Percentiles rank a stretch among this genome's conserved stretches.
Conservation (phyloP, 2,113 vertebrate species). For the Urocitellus parryii region DNA sequence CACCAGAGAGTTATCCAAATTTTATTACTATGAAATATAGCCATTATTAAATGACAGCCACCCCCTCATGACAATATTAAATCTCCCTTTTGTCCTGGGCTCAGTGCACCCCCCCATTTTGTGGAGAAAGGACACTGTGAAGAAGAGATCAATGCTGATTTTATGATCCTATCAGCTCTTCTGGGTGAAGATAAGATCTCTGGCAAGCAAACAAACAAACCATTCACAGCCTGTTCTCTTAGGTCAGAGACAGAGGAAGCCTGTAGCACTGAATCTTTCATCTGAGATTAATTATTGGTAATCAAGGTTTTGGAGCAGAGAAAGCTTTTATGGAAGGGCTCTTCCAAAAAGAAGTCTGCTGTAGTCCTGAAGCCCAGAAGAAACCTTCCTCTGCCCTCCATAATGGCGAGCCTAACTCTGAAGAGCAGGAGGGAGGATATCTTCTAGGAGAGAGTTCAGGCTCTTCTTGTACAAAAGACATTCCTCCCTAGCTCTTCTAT, state of each 20-base stretch:
- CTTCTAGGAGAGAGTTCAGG: background rate
- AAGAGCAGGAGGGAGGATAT: background rate
- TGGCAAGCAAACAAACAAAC: conserved; percentile 66
- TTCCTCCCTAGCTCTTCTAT: background rate
- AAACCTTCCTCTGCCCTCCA: background rate
- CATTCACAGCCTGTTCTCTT: conserved; percentile 25
- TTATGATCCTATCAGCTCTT: conserved; percentile 20
- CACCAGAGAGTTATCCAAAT: background rate
- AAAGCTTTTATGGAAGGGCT: background rate
- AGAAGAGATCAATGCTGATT: background rate
- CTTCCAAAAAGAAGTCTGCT: background rate
- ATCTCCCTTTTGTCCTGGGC: background rate
- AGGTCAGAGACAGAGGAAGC: conserved; percentile 62
- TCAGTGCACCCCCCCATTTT: background rate
- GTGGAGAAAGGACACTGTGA: background rate
- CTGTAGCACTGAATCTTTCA: conserved; percentile 21
- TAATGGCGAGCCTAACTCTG: background rate
- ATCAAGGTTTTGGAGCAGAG: conserved; percentile 1
- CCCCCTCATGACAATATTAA: background rate
- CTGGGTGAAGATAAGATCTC: conserved; percentile 39
- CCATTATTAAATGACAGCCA: background rate
- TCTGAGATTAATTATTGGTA: conserved; percentile 63
- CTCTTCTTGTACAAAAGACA: background rate
- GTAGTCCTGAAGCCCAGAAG: background rate
- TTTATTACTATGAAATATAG: background rate